These are phyloP conservation scores for Oenanthe melanoleuca DNA, from an alignment of 2,113 vertebrate genomes.

Conservation along the genomic window DNA sequence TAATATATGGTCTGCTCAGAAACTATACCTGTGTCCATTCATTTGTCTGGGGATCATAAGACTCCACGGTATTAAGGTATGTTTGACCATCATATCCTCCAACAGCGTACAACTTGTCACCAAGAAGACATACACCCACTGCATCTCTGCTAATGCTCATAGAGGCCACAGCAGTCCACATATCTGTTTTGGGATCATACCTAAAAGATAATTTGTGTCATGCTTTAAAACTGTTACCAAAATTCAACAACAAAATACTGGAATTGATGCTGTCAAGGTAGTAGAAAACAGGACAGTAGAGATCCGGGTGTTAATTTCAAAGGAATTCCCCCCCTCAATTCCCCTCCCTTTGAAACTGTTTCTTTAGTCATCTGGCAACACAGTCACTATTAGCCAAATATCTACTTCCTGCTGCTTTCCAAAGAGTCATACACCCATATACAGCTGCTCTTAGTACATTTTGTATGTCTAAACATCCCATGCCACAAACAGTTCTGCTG, in stretches of 20 bases:
- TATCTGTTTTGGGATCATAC: constrained; percentile 96
- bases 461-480: not conserved
- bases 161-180: constrained; percentile 96
- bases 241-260: not conserved
- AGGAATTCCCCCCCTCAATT: not conserved
- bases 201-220: constrained; percentile 71
- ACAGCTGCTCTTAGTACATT: not conserved
- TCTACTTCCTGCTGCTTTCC: not conserved
- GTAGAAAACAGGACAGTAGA: not conserved
- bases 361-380: not conserved
- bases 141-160: constrained; percentile 98
- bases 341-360: not conserved
- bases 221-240: not conserved
- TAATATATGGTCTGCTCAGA: not conserved
- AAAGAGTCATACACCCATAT: not conserved
- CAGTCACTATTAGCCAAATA: not conserved
- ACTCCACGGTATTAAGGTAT: constrained; percentile 94
- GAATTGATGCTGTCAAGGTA: not conserved
- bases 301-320: not conserved
- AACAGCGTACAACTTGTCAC: constrained; percentile 93
- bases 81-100: constrained; percentile 96
- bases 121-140: constrained; percentile 96
- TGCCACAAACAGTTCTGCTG: not conserved
- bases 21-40: constrained; percentile 94
- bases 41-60: constrained; percentile 97